phyloP scores from a whole-genome alignment of 2,797 vertebrate species.

The Sciaenops ocellatus region DNA sequence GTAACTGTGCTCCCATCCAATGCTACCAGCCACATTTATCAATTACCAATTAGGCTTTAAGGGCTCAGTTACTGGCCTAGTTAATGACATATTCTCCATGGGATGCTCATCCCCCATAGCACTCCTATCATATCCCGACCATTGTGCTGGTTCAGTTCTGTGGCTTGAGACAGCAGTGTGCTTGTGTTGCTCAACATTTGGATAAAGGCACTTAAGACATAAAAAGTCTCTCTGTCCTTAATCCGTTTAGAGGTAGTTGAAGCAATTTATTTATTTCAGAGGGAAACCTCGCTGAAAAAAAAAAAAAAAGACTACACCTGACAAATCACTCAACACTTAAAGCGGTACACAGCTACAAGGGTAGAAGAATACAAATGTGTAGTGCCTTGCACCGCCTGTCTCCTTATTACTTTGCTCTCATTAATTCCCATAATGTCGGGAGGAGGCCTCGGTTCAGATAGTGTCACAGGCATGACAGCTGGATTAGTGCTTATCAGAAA shows the following conservation, averaged over 20 bases:
- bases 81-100: constrained; percentile 70
- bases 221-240: constrained; percentile 45
- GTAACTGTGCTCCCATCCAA: constrained; percentile 57
- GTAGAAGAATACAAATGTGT: constrained; percentile 60
- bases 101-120: constrained; percentile 41
- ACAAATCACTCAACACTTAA: constrained; percentile 48
- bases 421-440: constrained; percentile 74
- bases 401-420: constrained; percentile 66
- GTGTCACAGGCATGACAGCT: constrained; percentile 74
- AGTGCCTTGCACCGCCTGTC: constrained; percentile 32
- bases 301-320: constrained; percentile 6
- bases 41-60: constrained; percentile 79
- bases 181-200: constrained; percentile 33
- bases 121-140: constrained; percentile 32
- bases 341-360: constrained; percentile 15
- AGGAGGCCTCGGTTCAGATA: constrained; percentile 71
- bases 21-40: constrained; percentile 66
- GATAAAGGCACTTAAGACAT: constrained; percentile 23
- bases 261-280: constrained; percentile 50
- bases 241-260: constrained; percentile 44
- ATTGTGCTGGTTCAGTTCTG: constrained; percentile 51
- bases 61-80: constrained; percentile 66
- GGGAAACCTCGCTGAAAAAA: constrained; percentile 22
- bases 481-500: constrained; percentile 81
- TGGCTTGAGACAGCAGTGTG: constrained; percentile 10